phyloP scores from a whole-genome alignment of 2,113 vertebrate genomes.

The Hemichromis elongatus region DNA sequence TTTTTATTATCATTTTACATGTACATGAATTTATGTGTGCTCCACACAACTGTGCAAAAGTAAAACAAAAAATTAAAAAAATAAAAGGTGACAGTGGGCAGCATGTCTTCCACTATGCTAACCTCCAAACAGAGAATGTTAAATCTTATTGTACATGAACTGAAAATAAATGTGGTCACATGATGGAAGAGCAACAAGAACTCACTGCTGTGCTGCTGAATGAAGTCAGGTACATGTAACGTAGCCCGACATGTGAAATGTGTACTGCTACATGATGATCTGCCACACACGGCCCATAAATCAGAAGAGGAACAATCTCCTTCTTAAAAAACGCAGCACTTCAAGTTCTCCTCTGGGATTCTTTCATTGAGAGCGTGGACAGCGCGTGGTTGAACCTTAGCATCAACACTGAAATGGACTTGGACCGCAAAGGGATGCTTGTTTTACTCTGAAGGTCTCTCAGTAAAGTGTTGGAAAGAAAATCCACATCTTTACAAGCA shows the following conservation, averaged over 20 bases:
- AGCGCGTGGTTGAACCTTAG: neutral
- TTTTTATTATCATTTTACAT: neutral
- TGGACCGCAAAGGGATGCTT: neutral
- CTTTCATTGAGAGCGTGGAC: neutral
- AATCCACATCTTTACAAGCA: neutral
- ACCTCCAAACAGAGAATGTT: neutral
- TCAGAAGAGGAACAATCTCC: neutral
- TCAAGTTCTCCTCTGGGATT: neutral
- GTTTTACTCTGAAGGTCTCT: neutral
- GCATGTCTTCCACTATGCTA: neutral
- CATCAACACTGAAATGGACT: neutral
- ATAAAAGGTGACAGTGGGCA: neutral
- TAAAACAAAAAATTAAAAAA: neutral
- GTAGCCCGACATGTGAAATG: neutral
- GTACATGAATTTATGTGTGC: neutral
- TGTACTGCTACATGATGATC: neutral
- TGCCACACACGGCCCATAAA: neutral
- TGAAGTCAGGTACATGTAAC: neutral
- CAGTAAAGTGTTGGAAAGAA: neutral
- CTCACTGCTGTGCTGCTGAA: neutral
- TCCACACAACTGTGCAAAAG: neutral
- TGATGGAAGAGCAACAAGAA: neutral
- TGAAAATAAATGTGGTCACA: neutral
- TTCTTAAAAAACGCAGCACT: neutral
- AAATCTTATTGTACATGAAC: neutral